Percentiles rank a stretch among this genome's conserved stretches.
Conservation (phyloP, 2,113 vertebrate species). For the Psephotus haematonotus region DNA sequence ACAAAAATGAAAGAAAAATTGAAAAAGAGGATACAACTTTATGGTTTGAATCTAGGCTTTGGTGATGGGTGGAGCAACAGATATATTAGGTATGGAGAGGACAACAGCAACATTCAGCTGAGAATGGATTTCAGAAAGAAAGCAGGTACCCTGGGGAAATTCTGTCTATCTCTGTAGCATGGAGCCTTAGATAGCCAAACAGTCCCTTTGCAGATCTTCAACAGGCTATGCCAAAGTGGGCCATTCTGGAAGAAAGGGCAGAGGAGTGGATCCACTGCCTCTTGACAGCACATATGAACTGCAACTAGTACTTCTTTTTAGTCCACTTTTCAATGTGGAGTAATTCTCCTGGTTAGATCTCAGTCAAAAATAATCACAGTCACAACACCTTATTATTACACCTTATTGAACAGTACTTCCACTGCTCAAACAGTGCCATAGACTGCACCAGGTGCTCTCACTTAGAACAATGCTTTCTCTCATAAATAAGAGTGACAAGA, state of each 20-base stretch:
- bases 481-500: not conserved
- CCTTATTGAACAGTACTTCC: not conserved
- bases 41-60: not conserved
- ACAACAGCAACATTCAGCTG: not conserved
- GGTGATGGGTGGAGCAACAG: not conserved
- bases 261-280: not conserved
- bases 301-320: not conserved
- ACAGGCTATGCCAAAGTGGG: not conserved
- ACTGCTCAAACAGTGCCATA: not conserved
- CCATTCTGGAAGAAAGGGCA: not conserved
- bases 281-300: not conserved
- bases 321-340: not conserved
- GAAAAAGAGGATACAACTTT: not conserved
- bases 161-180: not conserved
- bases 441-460: not conserved
- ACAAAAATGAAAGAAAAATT: not conserved
- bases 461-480: not conserved
- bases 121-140: not conserved
- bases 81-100: not conserved
- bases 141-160: not conserved
- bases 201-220: not conserved
- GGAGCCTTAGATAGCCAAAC: not conserved
- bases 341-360: not conserved
- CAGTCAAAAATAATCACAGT: not conserved
- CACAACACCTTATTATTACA: too few species aligned